Evolutionary conservation across 2,113 vertebrate genomes (phyloP), one percentile per base, ranked within the genome.

Genomic region (Tinamus guttatus): DNA sequence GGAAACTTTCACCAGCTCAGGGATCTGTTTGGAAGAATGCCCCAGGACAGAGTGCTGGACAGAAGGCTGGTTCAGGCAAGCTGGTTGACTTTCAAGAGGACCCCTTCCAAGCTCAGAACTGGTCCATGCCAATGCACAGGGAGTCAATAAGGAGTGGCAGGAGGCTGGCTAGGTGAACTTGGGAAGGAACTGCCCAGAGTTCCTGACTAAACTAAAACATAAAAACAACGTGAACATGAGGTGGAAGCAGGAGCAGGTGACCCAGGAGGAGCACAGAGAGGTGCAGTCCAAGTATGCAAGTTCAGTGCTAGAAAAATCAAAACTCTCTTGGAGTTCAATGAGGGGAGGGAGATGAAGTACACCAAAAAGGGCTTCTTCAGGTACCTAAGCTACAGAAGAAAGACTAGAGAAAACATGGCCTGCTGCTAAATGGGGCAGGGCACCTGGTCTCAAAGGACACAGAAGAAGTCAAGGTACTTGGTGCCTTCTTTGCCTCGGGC

Each of bases 21-120:
- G 16, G 54, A 58, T 32, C 28, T 58, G 54, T 30, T 30, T 32
- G 54, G 54, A 15, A 60, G 63, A 92, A 52, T 73, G 34, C 13
- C 14, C 28, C 0, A 4, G 0, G 2, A 25, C 41, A 60, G 4
- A 11, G 28, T 13, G 11, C 38, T 43, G 8, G 49, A 83, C 6
- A 85, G 16, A 80, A 38, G 25, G 80, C 20, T 4, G 9, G 8
- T 36, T n/a, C 20, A 59, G 30, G 75, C 40, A 3, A 62, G 22
- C 9, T 8, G 5, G 16, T 2, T 22, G 7, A 38, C 62, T 77
- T 69, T 86, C 49, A 76, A 77, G 11, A 77, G 38, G 38, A 77
- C 3, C 13, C 10, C 3, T 0, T 0, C 21, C 34, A 69, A 84
- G 24, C 17, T 86, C 30, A 80, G 60, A 34, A 58, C 1, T 28